A percentile compares a stretch with the other conserved stretches of the same genome.
Evolutionary conservation across 30 jellyfish, hydroid and myxozoan genomes (phyloP).

Genomic region (Aurelia aurita complex sp. Pacific): DNA sequence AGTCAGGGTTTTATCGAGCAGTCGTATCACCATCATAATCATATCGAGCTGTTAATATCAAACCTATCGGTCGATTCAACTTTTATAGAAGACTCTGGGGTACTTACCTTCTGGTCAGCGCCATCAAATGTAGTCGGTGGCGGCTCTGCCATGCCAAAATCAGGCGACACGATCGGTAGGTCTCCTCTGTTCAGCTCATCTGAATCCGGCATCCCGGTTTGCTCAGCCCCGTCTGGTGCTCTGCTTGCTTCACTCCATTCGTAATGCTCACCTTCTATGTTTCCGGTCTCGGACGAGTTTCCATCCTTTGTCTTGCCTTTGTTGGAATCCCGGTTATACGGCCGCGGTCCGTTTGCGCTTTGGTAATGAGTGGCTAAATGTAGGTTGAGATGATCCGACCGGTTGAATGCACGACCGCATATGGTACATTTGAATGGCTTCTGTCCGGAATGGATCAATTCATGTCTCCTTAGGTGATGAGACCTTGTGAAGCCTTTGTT

Average conservation of each 20-base stretch:
- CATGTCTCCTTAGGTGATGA: conserved; percentile 66
- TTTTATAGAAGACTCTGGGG: conserved; percentile 3
- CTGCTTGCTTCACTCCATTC: neutral
- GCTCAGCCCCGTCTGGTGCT: neutral
- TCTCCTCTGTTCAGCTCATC: neutral
- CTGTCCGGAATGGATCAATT: conserved; percentile 66
- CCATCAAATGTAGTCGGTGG: neutral
- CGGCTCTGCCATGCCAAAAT: neutral
- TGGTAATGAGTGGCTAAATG: conserved; percentile 74
- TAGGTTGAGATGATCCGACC: conserved; percentile 68
- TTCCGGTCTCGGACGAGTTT: neutral
- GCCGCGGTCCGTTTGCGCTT: conserved; percentile 54
- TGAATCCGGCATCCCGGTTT: neutral
- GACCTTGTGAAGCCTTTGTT: conserved; percentile 70
- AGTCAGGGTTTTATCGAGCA: neutral
- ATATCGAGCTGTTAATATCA: conserved; percentile 43
- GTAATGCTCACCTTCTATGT: neutral
- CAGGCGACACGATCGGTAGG: neutral
- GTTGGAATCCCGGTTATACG: conserved; percentile 30
- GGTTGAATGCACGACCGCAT: conserved; percentile 74
- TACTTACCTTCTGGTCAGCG: conserved; percentile 9
- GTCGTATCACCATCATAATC: too few relatives aligned
- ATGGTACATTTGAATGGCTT: conserved; percentile 73
- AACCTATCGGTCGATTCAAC: conserved; percentile 25
- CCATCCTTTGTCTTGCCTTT: conserved; percentile 38